phyloP scores from a whole-genome alignment of 2,113 vertebrate genomes.

The Piaya cayana region DNA sequence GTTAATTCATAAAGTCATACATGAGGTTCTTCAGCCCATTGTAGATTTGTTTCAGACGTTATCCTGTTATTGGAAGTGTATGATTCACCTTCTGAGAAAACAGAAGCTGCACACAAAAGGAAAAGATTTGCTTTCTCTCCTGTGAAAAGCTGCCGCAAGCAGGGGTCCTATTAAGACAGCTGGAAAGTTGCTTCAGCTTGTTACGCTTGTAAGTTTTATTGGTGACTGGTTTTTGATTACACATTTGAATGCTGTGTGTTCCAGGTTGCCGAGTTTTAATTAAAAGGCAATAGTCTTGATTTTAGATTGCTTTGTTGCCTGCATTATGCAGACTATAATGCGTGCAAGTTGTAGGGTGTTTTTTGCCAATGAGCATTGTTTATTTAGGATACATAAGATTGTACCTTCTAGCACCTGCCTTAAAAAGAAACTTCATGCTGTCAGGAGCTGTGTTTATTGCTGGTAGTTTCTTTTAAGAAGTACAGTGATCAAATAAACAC shows the following conservation, averaged over 20 bases:
- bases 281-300: slow-evolving; percentile 73
- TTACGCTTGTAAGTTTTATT: slow-evolving; percentile 88
- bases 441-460: background rate
- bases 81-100: slow-evolving; percentile 89
- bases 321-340: slow-evolving; percentile 51
- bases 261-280: slow-evolving; percentile 79
- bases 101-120: slow-evolving; percentile 86
- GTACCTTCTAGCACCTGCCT: slow-evolving; percentile 20
- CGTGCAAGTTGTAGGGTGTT: background rate
- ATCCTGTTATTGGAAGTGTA: slow-evolving; percentile 71
- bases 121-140: slow-evolving; percentile 78
- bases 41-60: slow-evolving; percentile 58
- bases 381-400: background rate
- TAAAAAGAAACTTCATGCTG: background rate
- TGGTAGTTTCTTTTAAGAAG: background rate
- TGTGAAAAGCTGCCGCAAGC: slow-evolving; percentile 80
- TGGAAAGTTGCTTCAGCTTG: slow-evolving; percentile 82
- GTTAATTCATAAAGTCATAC: slow-evolving; percentile 66
- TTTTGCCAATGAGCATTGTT: background rate
- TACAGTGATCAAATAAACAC: background rate
- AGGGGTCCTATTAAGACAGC: slow-evolving; percentile 90
- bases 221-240: slow-evolving; percentile 88
- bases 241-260: slow-evolving; percentile 78
- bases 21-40: slow-evolving; percentile 30
- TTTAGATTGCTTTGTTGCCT: slow-evolving; percentile 52